phyloP scores from a whole-genome alignment of 1,140 invertebrate genomes.

The Danaus melanippus region DNA sequence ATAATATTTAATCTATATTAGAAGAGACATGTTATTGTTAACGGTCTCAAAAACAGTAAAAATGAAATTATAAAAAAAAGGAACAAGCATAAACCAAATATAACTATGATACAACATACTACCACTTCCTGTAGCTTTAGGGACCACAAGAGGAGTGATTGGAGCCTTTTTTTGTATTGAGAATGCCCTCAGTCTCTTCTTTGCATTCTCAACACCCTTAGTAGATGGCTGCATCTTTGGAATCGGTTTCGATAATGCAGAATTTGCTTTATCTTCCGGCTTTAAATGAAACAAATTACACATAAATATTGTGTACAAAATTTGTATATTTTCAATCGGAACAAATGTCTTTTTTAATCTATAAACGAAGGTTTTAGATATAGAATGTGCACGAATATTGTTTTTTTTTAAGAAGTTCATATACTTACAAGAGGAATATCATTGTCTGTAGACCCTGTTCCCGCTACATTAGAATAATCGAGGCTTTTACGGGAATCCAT shows the following conservation, averaged over 20 bases:
- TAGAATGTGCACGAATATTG: no score
- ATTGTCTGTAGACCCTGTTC: slow-evolving; percentile 26
- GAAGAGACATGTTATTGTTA: no score
- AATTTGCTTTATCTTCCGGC: background rate
- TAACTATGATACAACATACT: slow-evolving; percentile 32
- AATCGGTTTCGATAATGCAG: slow-evolving; percentile 1
- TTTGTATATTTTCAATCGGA: no score
- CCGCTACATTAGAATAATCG: slow-evolving; percentile 8
- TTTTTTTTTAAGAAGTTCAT: no score
- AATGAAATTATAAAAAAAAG: slow-evolving; percentile 2
- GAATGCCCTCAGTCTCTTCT: slow-evolving; percentile 61
- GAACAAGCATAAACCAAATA: background rate
- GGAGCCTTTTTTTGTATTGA: slow-evolving; percentile 64
- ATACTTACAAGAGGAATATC: slow-evolving; percentile 7
- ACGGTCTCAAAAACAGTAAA: no score
- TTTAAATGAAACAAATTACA: background rate
- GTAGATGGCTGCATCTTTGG: slow-evolving; percentile 19
- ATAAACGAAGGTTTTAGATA: no score
- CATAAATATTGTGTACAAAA: background rate
- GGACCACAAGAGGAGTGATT: slow-evolving; percentile 31
- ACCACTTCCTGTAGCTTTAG: slow-evolving; percentile 34
- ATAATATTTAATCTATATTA: no score
- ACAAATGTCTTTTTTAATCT: no score
- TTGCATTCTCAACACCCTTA: slow-evolving; percentile 59
- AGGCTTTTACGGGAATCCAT: slow-evolving; percentile 14